Percentiles rank a stretch among this genome's conserved stretches.
Conservation (phyloP, 2,888 invertebrate genomes). For the Ophion ellenae region DNA sequence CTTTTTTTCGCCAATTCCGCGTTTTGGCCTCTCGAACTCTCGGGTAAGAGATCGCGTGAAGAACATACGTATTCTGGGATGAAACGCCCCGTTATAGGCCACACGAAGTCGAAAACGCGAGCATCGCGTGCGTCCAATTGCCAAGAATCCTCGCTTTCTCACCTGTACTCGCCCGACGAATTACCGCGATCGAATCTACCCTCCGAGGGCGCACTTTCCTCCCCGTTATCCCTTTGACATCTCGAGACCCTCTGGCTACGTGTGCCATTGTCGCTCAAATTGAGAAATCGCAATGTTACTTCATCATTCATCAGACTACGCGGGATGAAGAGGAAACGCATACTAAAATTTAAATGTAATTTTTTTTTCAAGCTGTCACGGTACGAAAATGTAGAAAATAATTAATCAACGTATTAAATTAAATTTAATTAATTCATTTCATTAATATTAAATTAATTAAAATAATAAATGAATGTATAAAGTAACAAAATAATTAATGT, state of each 20-base stretch:
- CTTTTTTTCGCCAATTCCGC: constrained; percentile 21
- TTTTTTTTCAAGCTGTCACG: too few species aligned
- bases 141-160: constrained; percentile 43
- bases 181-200: constrained; percentile 57
- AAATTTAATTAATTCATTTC: too few species aligned
- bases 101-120: constrained; percentile 56
- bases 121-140: constrained; percentile 62
- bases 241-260: constrained; percentile 10
- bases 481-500: too few species aligned
- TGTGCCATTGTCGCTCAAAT: neutral
- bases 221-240: constrained; percentile 45
- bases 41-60: constrained; percentile 58
- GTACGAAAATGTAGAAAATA: too few species aligned
- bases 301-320: neutral
- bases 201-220: constrained; percentile 17
- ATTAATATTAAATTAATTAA: too few species aligned
- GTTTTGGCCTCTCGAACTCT: constrained; percentile 28
- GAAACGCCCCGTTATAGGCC: constrained; percentile 8
- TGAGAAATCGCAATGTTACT: constrained; percentile 20
- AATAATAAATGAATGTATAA: too few species aligned
- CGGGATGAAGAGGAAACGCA: too few species aligned
- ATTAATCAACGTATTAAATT: too few species aligned
- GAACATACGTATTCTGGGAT: constrained; percentile 10
- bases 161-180: constrained; percentile 43
- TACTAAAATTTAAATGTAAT: neutral